Evolutionary conservation across 2,113 vertebrate genomes (phyloP), one percentile per base, ranked within the genome.

Genomic region (Nesospiza acunhae): DNA sequence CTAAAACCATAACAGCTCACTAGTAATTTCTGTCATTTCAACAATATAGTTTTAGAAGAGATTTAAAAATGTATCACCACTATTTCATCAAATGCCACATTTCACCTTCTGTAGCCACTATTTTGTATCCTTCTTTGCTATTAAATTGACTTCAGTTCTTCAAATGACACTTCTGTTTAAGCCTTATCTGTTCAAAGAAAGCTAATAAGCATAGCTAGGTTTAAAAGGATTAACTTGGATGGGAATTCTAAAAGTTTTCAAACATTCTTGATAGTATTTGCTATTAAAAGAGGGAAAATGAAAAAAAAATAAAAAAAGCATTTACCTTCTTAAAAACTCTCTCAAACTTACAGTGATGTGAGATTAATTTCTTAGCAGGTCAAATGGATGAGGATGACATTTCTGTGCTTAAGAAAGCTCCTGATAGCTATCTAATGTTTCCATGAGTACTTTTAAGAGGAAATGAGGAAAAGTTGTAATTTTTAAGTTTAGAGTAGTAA

Each of bases 101-200:
- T 97, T 97, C 96, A 97, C 97, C 96, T 97, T 97, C 97, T 96
- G 90, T 97, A 97, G 94, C 95, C 94, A 96, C 96, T 97, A 95
- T 96, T 97, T 97, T 97, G 96, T 97, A 96, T 96, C 94, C 92
- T 94, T 96, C 94, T 96, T 94, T 95, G 89, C 96, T 90, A 59
- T 96, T 95, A 96, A 97, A 97, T 96, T 97, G 97, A 97, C 96
- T 97, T 97, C 96, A 92, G 94, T 97, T 97, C 95, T 97, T 96
- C 97, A 95, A 94, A 97, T 96, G 97, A 97, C 97, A 97, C 96
- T 94, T 97, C 96, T 97, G 94, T 97, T 97, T 97, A 97, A 97
- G 96, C 93, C 96, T 97, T 97, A 97, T 97, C 96, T 97, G 95
- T 97, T 97, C 97, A 97, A 97, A 97, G 96, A 95, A 97, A 97